Evolutionary conservation across 2,888 invertebrate species (phyloP).

Genomic region (Gastrophysa polygoni): DNA sequence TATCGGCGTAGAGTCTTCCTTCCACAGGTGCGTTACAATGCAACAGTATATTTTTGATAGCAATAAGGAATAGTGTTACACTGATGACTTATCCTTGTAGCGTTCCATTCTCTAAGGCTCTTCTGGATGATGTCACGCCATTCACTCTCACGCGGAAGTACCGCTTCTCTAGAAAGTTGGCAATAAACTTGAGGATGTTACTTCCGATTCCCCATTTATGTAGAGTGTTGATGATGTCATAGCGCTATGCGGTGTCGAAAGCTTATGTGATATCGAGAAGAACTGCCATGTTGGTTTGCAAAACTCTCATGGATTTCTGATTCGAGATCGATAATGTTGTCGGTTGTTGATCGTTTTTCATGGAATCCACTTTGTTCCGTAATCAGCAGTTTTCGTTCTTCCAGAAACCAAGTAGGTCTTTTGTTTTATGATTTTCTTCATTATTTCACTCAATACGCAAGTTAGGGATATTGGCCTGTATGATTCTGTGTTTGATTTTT

Average conservation of each 20-base stretch:
- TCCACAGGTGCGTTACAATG: background rate
- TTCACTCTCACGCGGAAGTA: background rate
- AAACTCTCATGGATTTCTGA: too few relatives aligned
- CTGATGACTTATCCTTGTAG: conserved; percentile 3
- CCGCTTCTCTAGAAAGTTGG: background rate
- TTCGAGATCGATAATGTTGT: conserved; percentile 18
- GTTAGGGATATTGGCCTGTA: conserved; percentile 31
- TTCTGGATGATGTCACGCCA: background rate
- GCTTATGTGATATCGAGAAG: conserved; percentile 23
- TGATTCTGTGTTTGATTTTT: conserved; percentile 17
- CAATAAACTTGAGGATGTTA: background rate
- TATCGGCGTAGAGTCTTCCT: background rate
- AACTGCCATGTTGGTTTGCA: conserved; percentile 12
- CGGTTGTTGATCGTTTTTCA: background rate
- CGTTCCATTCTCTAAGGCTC: background rate
- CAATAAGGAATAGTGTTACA: background rate
- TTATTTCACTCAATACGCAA: conserved; percentile 21
- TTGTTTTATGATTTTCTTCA: conserved; percentile 31
- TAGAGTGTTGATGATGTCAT: conserved; percentile 10
- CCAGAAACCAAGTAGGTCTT: conserved; percentile 25
- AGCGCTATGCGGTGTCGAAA: conserved; percentile 21
- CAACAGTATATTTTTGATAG: background rate
- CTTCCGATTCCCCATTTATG: background rate
- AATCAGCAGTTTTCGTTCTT: conserved; percentile 19
- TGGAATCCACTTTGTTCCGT: conserved; percentile 12